A percentile compares a stretch with the other conserved stretches of the same genome.
phyloP scores from a whole-genome alignment of 2,888 invertebrate genomes.

The Ennomos quercinarius region DNA sequence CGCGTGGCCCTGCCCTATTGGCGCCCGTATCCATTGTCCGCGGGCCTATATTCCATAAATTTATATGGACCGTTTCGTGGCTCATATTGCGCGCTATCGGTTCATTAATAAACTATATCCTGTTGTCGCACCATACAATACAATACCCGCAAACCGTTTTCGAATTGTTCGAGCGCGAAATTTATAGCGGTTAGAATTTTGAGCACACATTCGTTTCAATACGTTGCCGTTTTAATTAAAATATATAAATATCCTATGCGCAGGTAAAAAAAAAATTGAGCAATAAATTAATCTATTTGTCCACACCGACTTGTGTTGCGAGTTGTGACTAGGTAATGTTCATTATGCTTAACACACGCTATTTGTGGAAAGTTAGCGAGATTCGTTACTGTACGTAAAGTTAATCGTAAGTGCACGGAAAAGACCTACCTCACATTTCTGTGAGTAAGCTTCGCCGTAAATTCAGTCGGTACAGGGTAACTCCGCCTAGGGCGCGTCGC shows the following conservation, averaged over 20 bases:
- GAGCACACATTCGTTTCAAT: slow-evolving; percentile 51
- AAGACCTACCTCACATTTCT: slow-evolving; percentile 37
- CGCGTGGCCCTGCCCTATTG: slow-evolving; percentile 55
- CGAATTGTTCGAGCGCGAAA: slow-evolving; percentile 59
- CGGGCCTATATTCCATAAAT: slow-evolving; percentile 62
- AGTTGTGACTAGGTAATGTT: slow-evolving; percentile 31
- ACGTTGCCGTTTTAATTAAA: slow-evolving; percentile 40
- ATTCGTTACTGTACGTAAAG: slow-evolving; percentile 26
- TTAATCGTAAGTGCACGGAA: slow-evolving; percentile 37
- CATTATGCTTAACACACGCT: slow-evolving; percentile 20
- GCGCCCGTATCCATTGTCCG: slow-evolving; percentile 64
- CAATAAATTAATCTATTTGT: slow-evolving; percentile 20
- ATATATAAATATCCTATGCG: slow-evolving; percentile 15
- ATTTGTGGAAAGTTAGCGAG: slow-evolving; percentile 18
- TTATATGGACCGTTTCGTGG: slow-evolving; percentile 65
- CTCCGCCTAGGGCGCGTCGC: slow-evolving; percentile 64
- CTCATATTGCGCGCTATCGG: slow-evolving; percentile 69
- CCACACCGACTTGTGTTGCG: slow-evolving; percentile 28
- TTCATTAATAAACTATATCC: slow-evolving; percentile 76
- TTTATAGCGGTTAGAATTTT: slow-evolving; percentile 67
- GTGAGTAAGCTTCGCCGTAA: slow-evolving; percentile 65
- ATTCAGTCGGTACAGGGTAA: slow-evolving; percentile 55
- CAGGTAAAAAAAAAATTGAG: slow-evolving; percentile 18
- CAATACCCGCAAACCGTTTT: slow-evolving; percentile 64
- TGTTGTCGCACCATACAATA: slow-evolving; percentile 60